Evolutionary conservation across 1,140 invertebrate genomes (phyloP), one percentile per base, ranked within the genome.

Genomic region (Ditylenchus dipsaci): DNA sequence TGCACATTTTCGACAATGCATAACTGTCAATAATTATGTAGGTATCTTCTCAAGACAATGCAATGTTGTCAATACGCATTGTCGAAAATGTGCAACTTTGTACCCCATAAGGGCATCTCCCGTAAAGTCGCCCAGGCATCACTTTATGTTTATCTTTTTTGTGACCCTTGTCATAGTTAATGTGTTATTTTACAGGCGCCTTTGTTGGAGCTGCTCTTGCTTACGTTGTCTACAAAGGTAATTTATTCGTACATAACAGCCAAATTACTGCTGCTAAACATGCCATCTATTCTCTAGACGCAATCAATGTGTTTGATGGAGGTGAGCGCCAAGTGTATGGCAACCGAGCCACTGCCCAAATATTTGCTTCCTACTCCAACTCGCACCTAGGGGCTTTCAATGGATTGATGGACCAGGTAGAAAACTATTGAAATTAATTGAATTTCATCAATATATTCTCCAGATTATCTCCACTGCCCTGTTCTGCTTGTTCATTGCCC

Each of bases 331-430:
- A 68, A n/a, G 72, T 84, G 23, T 68, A 69, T 19, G 81, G 84
- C 26, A 56, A 23, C 68, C 74, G 63, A 75, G 77, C 72, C 5
- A 88, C 87, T 8, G 87, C 86, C 0, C 85, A 86, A 19, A 88
- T 88, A 61, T 88, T 85, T 77, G 83, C 86, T 17, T 88, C 88
- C 0, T 88, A 87, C 76, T 87, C 88, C 1, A 78, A 80, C 9
- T 49, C 73, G 5, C 84, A 83, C 68, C 72, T 87, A 0, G 80
- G 85, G 8, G 77, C 83, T 15, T 66, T 68, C 26, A 84, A 79
- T 33, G 84, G 83, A n/a, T 73, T 88, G 45, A 75, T 81, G 13
- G 87, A 87, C 74, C 86, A 88, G 83, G 8, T 80, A 81, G 23
- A 85, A 63, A 5, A n/a, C n/a, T 75, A 87, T 43, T 85, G 84